Evolutionary conservation across 2,797 vertebrate genomes (phyloP).

Genomic region (Alfaro cultratus): DNA sequence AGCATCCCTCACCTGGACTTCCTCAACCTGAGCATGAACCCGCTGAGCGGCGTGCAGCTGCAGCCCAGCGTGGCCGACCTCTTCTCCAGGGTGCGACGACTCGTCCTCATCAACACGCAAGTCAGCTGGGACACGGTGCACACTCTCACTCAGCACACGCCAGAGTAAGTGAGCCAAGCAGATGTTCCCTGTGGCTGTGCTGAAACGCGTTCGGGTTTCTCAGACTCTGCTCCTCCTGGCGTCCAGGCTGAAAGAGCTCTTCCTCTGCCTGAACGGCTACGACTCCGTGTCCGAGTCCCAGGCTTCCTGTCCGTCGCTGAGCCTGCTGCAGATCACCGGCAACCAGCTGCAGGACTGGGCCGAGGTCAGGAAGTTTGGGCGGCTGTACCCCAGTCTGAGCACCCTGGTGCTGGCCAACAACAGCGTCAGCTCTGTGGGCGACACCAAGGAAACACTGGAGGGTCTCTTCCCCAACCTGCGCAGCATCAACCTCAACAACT

Average conservation of each 20-base stretch:
- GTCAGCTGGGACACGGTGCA: conserved; percentile 96
- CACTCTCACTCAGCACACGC: conserved; percentile 89
- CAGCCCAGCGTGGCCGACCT: conserved; percentile 86
- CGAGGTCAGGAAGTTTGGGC: conserved; percentile 92
- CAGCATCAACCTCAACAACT: conserved; percentile 96
- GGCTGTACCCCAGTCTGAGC: conserved; percentile 90
- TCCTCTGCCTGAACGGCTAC: conserved; percentile 96
- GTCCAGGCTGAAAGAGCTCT: conserved; percentile 94
- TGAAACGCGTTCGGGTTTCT: neutral
- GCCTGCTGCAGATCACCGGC: conserved; percentile 96
- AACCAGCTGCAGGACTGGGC: conserved; percentile 94
- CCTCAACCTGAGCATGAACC: conserved; percentile 98
- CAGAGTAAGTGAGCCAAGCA: conserved; percentile 84
- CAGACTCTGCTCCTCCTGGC: neutral
- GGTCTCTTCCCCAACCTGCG: conserved; percentile 91
- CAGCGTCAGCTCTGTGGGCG: conserved; percentile 85
- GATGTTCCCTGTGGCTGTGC: neutral
- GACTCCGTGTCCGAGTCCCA: conserved; percentile 87
- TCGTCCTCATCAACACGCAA: conserved; percentile 96
- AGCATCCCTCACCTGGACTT: conserved; percentile 95
- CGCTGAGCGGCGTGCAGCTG: conserved; percentile 88
- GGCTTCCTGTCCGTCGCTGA: conserved; percentile 88
- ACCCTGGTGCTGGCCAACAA: conserved; percentile 95
- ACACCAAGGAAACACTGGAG: conserved; percentile 85
- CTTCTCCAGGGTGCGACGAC: conserved; percentile 89